These are phyloP conservation scores for Bembecia ichneumoniformis DNA, from an alignment of 2,888 invertebrate species.

Conservation along the genomic window DNA sequence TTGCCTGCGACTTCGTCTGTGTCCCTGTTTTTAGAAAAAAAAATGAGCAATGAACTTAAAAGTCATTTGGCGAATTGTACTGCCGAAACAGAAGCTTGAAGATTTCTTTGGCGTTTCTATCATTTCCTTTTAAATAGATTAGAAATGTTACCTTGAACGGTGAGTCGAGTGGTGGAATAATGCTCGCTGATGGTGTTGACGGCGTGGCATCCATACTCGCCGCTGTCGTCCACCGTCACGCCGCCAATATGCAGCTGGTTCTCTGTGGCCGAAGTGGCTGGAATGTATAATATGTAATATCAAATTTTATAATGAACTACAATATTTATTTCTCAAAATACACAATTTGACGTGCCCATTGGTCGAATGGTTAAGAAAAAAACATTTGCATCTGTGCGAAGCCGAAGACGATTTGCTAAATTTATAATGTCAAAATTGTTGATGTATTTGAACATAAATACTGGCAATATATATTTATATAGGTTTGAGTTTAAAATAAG, in stretches of 20 bases:
- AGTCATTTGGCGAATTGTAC: too few species aligned
- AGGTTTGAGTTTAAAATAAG: too few species aligned
- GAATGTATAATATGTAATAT: not conserved
- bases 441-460: too few species aligned
- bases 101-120: too few species aligned
- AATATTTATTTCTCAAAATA: not conserved
- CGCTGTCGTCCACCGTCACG: constrained; percentile 79
- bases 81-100: too few species aligned
- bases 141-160: constrained; percentile 78
- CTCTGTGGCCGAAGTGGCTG: constrained; percentile 44
- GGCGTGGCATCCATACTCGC: constrained; percentile 87
- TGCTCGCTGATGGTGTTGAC: constrained; percentile 79
- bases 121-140: too few species aligned
- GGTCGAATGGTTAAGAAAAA: not conserved
- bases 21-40: too few species aligned
- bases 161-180: constrained; percentile 76
- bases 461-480: too few species aligned
- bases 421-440: not conserved
- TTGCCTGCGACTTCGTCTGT: too few species aligned
- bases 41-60: too few species aligned
- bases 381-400: not conserved
- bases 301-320: not conserved
- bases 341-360: not conserved
- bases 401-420: too few species aligned
- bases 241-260: constrained; percentile 79